Evolutionary conservation across 2,888 invertebrate species (phyloP), one percentile per base, ranked within the genome.

Genomic region (Amblyjoppa fuscipennis): DNA sequence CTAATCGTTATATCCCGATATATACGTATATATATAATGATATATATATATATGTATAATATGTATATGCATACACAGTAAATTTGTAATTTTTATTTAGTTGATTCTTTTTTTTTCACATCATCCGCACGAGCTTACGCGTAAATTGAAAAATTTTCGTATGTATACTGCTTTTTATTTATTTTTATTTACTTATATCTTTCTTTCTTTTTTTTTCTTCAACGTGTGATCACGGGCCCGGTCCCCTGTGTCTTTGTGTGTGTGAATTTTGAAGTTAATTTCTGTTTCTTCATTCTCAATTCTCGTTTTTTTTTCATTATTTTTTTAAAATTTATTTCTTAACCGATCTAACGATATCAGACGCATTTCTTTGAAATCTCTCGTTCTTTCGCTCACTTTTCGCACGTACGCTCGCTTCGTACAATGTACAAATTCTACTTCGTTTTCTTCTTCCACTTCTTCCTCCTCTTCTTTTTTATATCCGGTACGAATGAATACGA

Each of bases 11-110:
- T 90, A 91, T 92, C 89, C 88, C 91, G 87, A 88, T 90, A 92
- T 92, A 92, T 92, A 92, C 91, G 91, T 93, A 93, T 93, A 92
- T 92, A 91, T 91, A 92, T 90, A 91, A 75, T 91, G 90, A 92
- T 91, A 90, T 92, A 92, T 93, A 92, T 92, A 92, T 92, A 91
- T 91, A 91, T 90, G 91, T 89, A 90, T 91, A 92, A 91, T 89
- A 88, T 89, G 89, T 89, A 84, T 91, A 92, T 93, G 91, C 91
- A 91, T 93, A 92, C 90, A 91, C 91, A 90, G 89, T 91, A 90
- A 61, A 87, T 92, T 92, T 89, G 70, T 91, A 90, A 91, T 92
- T 92, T 86, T 81, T 85, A 79, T 83, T 81, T 83, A 86, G 76
- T 83, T 81, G 82, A 83, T 73, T 86, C 83, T 66, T 76, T 86